phyloP scores from a whole-genome alignment of 1,140 invertebrate genomes.

The Apis florea region DNA sequence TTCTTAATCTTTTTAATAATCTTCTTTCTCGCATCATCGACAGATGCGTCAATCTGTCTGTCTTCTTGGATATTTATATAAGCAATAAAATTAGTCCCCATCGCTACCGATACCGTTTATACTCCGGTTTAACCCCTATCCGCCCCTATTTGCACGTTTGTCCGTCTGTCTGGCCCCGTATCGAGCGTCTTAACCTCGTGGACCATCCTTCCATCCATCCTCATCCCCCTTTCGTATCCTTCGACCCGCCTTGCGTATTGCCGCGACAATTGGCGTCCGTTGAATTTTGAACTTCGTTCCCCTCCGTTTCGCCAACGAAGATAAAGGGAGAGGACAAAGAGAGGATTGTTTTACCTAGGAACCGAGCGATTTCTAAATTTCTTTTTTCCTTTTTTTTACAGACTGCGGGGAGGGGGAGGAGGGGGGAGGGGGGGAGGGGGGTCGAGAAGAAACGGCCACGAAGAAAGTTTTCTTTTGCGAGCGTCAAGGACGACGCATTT shows the following conservation, averaged over 20 bases:
- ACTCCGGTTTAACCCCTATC: background rate
- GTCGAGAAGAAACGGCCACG: too few species aligned
- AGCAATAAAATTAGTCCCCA: background rate
- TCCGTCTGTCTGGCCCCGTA: slow-evolving; percentile 52
- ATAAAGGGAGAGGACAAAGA: slow-evolving; percentile 20
- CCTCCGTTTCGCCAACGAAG: slow-evolving; percentile 17
- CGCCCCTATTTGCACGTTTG: slow-evolving; percentile 18
- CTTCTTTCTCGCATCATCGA: too few species aligned
- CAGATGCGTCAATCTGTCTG: background rate
- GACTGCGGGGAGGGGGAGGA: too few species aligned
- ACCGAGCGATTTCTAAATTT: slow-evolving; percentile 21
- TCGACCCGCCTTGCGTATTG: background rate
- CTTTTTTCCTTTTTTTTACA: background rate
- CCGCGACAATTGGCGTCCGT: slow-evolving; percentile 26
- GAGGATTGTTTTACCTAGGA: too few species aligned
- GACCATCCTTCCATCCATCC: background rate
- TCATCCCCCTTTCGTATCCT: background rate
- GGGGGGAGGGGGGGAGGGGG: background rate
- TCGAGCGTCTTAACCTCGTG: slow-evolving; percentile 33
- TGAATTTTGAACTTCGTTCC: slow-evolving; percentile 28
- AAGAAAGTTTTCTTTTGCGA: slow-evolving; percentile 22
- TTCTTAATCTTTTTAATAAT: too few species aligned
- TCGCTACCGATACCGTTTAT: background rate
- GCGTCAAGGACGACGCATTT: slow-evolving; percentile 29
- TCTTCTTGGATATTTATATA: background rate